Conservation (phyloP, 2,888 invertebrate species). For the Schrankia costaestrigalis region DNA sequence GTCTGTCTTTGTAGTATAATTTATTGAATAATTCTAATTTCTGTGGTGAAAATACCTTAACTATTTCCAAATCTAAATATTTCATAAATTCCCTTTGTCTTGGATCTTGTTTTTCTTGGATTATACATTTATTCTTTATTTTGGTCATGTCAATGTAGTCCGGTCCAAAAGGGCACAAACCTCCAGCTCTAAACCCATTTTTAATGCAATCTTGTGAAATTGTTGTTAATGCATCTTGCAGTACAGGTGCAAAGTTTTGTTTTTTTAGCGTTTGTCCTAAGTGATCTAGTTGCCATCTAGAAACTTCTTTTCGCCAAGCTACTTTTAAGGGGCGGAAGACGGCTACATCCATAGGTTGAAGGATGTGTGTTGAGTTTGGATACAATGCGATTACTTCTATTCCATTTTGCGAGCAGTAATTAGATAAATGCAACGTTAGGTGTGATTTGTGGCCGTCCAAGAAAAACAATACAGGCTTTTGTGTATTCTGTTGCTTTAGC, state of each 20-base stretch:
- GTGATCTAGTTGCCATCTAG: conserved; percentile 22
- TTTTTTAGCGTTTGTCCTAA: conserved; percentile 19
- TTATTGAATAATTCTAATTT: conserved; percentile 22
- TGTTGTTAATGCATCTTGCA: conserved; percentile 19
- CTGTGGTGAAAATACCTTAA: conserved; percentile 13
- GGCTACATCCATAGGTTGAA: conserved; percentile 7
- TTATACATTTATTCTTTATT: conserved; percentile 17
- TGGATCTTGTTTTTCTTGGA: not conserved
- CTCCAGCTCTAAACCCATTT: conserved; percentile 29
- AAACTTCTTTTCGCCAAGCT: conserved; percentile 21
- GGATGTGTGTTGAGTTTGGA: conserved; percentile 4
- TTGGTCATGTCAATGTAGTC: conserved; percentile 25
- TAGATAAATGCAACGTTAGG: conserved; percentile 11
- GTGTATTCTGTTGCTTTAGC: conserved; percentile 6
- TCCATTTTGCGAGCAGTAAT: conserved; percentile 7
- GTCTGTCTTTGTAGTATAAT: conserved; percentile 18
- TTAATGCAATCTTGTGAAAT: conserved; percentile 16
- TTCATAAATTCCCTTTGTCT: conserved; percentile 14
- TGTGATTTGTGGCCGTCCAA: conserved; percentile 11
- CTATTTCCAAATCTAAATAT: conserved; percentile 23
- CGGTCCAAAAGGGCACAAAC: conserved; percentile 30
- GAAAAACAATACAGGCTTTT: conserved; percentile 13
- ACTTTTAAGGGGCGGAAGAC: conserved; percentile 26
- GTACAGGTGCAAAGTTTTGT: conserved; percentile 24
- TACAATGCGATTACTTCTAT: conserved; percentile 4